Evolutionary conservation across 2,797 vertebrate genomes (phyloP).

Genomic region (Pelochelys cantorii): DNA sequence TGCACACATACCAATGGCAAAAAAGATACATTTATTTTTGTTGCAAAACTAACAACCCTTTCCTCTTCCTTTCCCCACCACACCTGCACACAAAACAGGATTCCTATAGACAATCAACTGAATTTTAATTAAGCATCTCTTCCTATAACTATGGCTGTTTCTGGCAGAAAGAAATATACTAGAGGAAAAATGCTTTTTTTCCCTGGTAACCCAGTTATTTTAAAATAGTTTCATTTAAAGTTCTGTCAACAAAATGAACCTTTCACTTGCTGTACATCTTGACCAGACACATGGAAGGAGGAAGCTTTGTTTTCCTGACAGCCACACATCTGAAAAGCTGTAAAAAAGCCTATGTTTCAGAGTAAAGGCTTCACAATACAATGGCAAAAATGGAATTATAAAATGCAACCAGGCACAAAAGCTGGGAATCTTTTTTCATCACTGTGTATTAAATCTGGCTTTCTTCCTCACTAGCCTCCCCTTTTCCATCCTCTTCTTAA

Average conservation of each 20-base stretch:
- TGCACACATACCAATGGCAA: not conserved
- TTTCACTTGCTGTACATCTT: not conserved
- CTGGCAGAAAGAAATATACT: not conserved
- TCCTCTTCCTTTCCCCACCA: not conserved
- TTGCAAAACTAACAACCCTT: not conserved
- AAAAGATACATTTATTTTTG: conserved; percentile 34
- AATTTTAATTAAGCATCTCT: conserved; percentile 13
- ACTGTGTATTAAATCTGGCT: not conserved
- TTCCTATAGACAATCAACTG: not conserved
- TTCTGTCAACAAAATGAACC: not conserved
- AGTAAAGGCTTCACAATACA: not conserved
- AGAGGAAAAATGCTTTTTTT: not conserved
- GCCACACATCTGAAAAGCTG: not conserved
- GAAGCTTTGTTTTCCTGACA: not conserved
- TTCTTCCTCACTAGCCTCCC: not conserved
- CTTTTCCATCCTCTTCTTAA: not conserved
- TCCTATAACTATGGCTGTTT: not conserved
- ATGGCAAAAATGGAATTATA: not conserved
- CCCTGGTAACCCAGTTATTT: not conserved
- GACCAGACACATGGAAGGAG: not conserved
- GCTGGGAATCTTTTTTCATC: not conserved
- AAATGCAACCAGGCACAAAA: too few relatives aligned
- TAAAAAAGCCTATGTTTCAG: not conserved
- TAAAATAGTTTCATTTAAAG: not conserved
- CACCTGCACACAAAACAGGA: not conserved